These are phyloP conservation scores for Thymelicus acteon DNA, from an alignment of 2,888 invertebrate species.

Conservation along the genomic window DNA sequence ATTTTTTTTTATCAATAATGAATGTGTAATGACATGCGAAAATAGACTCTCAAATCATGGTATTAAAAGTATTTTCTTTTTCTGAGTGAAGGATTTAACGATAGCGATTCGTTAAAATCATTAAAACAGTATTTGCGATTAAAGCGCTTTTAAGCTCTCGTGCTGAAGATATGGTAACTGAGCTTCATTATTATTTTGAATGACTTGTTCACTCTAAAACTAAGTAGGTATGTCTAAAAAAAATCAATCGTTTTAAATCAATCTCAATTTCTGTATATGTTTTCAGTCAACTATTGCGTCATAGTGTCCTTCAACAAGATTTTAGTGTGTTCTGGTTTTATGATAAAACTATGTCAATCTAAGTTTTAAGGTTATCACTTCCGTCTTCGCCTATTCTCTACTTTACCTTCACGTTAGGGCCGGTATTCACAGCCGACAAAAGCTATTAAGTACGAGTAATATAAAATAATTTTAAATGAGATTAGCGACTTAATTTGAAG, in stretches of 20 bases:
- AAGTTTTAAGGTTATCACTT: constrained; percentile 83
- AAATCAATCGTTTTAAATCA: too few relatives aligned
- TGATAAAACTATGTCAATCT: constrained; percentile 80
- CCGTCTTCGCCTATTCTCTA: constrained; percentile 66
- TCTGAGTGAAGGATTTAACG: not conserved
- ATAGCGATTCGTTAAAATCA: not conserved
- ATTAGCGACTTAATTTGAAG: too few relatives aligned
- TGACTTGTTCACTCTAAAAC: too few relatives aligned
- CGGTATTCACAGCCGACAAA: constrained; percentile 40
- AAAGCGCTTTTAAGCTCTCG: not conserved
- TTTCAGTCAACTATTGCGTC: not conserved
- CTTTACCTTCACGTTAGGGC: constrained; percentile 65
- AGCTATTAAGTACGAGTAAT: not conserved
- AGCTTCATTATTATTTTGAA: too few relatives aligned
- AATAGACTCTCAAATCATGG: not conserved
- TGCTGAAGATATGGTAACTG: not conserved
- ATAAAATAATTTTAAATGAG: not conserved
- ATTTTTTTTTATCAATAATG: too few relatives aligned
- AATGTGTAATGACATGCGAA: too few relatives aligned
- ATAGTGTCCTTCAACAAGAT: not conserved
- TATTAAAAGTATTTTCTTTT: not conserved
- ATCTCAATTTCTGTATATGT: too few relatives aligned
- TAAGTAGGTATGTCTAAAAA: too few relatives aligned
- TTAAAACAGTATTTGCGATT: not conserved
- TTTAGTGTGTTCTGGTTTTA: constrained; percentile 58